A percentile compares a stretch with the other conserved stretches of the same genome.
Conservation (phyloP, 2,113 vertebrate species). For the Gobiocypris rarus region DNA sequence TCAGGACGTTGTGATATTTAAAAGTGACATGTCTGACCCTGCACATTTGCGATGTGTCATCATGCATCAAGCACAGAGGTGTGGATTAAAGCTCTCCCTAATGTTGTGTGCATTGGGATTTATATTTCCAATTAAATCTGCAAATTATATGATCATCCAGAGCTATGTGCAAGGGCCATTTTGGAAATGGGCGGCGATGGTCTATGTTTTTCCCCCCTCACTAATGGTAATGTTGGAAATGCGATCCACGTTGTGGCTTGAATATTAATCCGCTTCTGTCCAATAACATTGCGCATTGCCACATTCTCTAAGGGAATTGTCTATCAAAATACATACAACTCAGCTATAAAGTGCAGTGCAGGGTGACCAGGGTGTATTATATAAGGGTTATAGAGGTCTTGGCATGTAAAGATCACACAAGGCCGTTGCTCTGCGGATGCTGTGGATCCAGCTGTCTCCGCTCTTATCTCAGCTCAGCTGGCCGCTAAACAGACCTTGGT, state of each 20-base stretch:
- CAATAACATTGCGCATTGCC: constrained; percentile 37
- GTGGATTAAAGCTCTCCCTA: constrained; percentile 74
- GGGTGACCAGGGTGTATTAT: not conserved
- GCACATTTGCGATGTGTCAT: constrained; percentile 76
- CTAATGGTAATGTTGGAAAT: constrained; percentile 72
- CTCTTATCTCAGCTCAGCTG: constrained; percentile 6
- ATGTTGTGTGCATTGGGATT: constrained; percentile 77
- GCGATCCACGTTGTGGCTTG: constrained; percentile 64
- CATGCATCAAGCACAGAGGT: constrained; percentile 75
- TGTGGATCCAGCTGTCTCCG: not conserved
- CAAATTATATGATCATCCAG: constrained; percentile 82
- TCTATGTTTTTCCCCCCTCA: constrained; percentile 57
- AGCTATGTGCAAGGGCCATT: constrained; percentile 70
- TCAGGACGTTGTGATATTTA: constrained; percentile 77
- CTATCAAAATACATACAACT: constrained; percentile 14
- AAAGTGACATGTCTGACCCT: constrained; percentile 76
- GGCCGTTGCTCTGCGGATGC: not conserved
- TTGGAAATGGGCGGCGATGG: constrained; percentile 70
- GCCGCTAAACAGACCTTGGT: not conserved
- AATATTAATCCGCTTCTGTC: constrained; percentile 69
- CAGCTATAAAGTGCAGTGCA: not conserved
- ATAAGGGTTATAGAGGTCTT: not conserved
- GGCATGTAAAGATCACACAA: not conserved
- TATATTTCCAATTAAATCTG: constrained; percentile 83
- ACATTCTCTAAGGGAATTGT: constrained; percentile 31